Evolutionary conservation across 2,113 vertebrate species (phyloP), one percentile per base, ranked within the genome.

Genomic region (Dasyornis broadbenti): DNA sequence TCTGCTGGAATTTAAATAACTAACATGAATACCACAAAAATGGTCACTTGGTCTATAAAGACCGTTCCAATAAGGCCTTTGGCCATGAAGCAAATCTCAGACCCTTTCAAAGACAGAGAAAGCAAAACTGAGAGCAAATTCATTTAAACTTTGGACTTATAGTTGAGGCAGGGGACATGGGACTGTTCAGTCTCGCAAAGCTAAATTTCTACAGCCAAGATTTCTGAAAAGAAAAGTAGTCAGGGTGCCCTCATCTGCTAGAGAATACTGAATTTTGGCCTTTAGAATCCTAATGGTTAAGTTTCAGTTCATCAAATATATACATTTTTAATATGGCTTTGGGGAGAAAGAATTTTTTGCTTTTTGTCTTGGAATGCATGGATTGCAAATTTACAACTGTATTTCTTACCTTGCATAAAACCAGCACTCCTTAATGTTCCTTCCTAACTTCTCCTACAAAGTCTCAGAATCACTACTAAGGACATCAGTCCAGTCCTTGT

Each of bases 1-100:
- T 97, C 80, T 93, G 85, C 63, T 94, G 31, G 47, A 44, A 63
- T 95, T 91, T 82, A 77, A 90, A 85, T 85, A 76, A 49, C 72
- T 81, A 73, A 61, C 16, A 40, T 31, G 39, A 69, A 63, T 73
- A 87, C n/a, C 30, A 42, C 20, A 30, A 35, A 92, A 89, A 65
- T 20, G 30, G 15, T 65, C 18, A 64, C 52, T 79, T 82, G 52
- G 15, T 80, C 35, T 85, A 22, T 64, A 50, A 77, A 75, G 44
- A n/a, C 20, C 2, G 2, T 95, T 63, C 7, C 90, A 64, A 45
- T 75, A 37, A 69, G 22, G 17, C 24, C 33, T 77, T 65, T 82
- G 66, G 68, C 59, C 33, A 31, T 40, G 54, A 86, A 88, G 28
- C 47, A 47, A n/a, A 82, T 23, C 19, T 79, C 26, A 57, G 79